Conservation (phyloP, 2,113 vertebrate genomes). For the Lipophrys pholis region DNA sequence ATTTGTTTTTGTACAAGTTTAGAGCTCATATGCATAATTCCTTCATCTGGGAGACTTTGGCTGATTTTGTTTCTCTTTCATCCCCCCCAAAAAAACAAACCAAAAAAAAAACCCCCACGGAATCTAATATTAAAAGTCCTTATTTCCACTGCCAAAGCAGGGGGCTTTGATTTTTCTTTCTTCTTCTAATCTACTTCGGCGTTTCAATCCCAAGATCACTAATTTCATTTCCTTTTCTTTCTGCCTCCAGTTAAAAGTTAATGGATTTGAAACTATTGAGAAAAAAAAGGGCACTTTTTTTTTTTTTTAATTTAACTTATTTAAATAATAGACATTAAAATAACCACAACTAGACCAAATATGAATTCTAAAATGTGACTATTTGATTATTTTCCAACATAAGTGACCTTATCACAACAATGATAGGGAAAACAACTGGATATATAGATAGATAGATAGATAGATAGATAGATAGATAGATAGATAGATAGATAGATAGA, state of each 20-base stretch:
- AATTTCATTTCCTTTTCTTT: slow-evolving; percentile 18
- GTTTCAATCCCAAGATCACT: slow-evolving; percentile 20
- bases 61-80: slow-evolving; percentile 63
- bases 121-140: slow-evolving; percentile 50
- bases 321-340: no score
- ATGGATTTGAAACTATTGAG: no score
- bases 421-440: no score
- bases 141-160: slow-evolving; percentile 26
- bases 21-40: slow-evolving; percentile 51
- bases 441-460: no score
- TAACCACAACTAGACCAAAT: no score
- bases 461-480: no score
- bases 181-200: slow-evolving; percentile 46
- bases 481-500: no score
- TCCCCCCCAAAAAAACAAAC: slow-evolving; percentile 54
- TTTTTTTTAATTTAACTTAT: no score
- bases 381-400: background rate
- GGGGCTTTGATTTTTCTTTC: slow-evolving; percentile 48
- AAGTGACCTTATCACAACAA: background rate
- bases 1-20: slow-evolving; percentile 62
- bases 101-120: slow-evolving; percentile 49
- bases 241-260: background rate
- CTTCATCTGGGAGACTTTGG: slow-evolving; percentile 50
- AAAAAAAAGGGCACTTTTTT: no score
- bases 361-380: no score